Conservation (phyloP, 2,113 vertebrate species). For the Notiomystis cincta region DNA sequence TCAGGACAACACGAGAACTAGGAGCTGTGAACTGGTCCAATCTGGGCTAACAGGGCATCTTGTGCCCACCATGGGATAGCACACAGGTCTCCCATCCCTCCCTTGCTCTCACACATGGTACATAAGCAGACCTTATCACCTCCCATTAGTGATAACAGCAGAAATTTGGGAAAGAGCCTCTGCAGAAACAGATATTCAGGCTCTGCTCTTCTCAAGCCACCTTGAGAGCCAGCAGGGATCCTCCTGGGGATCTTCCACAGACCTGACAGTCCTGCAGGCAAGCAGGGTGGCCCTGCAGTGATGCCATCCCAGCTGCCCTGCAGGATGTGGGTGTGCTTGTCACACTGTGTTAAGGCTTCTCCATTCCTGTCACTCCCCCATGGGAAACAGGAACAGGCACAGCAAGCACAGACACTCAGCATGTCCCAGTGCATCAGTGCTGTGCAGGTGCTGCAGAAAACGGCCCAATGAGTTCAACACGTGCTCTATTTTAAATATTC, state of each 20-base stretch:
- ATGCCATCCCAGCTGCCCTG: fast-evolving
- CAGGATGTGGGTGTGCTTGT: fast-evolving
- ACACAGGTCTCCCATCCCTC: not conserved
- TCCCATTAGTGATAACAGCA: not conserved
- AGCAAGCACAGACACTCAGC: not conserved
- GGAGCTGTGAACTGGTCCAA: not conserved
- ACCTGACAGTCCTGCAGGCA: not conserved
- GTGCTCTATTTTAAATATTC: not conserved
- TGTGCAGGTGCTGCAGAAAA: not conserved
- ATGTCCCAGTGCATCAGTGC: not conserved
- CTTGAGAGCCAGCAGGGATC: not conserved
- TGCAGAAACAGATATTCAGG: not conserved
- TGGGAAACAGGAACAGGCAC: not conserved
- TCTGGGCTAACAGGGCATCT: not conserved
- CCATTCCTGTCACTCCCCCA: not conserved
- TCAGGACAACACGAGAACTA: not conserved
- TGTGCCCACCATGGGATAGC: not conserved
- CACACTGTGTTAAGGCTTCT: not conserved
- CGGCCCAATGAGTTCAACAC: not conserved
- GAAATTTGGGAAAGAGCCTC: not conserved
- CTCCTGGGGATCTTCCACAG: not conserved
- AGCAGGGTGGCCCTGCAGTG: not conserved
- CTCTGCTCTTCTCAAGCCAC: not conserved
- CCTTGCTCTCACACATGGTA: not conserved
- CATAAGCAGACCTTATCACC: not conserved